Base-by-base conservation (phyloP, 1,140 invertebrate genomes). In the Drosophila varians region DNA sequence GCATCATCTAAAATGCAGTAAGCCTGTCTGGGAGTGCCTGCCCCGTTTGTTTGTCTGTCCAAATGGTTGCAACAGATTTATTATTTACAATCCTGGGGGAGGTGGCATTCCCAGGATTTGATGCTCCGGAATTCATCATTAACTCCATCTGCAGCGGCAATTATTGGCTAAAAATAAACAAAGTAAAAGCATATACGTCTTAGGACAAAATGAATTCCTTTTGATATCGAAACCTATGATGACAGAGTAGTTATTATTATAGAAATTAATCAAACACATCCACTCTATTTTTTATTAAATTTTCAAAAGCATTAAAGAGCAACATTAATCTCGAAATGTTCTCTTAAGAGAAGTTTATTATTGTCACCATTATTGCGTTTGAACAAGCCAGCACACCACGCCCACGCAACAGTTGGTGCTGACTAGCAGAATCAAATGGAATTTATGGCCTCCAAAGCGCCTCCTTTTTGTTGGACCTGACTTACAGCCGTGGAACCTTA, bases 371-470 rank as follows among this genome's bases (percentile, higher is more conserved):
- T 47, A 68, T 66, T 52, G 61, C 61, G 47, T 45, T 68, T 66
- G 61, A 68, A 53, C 54, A 64, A 21, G 34, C 34, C 1, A 38
- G 14, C 76, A 57, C 47, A 45, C 72, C 76, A 86, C 71, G 71
- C 71, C 79, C 73, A 79, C 51, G 79, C 65, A 84, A 80, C 80
- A 86, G 75, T 75, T 79, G 80, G 54, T 84, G 80, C 82, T 84
- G 80, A 84, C 76, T 38, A 49, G 72, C 53, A 53, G 64, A 68
- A 61, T 48, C 80, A 75, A 84, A 86, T 86, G 65, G 66, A 87
- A 87, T 84, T 84, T 84, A 84, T 84, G 76, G 82, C 46, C 74
- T 36, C 40, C 40, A 36, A 31, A n/a, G 11, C 28, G 28, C 11
- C 28, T 31, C 11, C 28, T 31, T 31, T 31, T 31, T 31, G 9